Percentiles rank a stretch among this genome's conserved stretches.
phyloP scores from a whole-genome alignment of 2,113 vertebrate genomes.

The Lamprotornis superbus region DNA sequence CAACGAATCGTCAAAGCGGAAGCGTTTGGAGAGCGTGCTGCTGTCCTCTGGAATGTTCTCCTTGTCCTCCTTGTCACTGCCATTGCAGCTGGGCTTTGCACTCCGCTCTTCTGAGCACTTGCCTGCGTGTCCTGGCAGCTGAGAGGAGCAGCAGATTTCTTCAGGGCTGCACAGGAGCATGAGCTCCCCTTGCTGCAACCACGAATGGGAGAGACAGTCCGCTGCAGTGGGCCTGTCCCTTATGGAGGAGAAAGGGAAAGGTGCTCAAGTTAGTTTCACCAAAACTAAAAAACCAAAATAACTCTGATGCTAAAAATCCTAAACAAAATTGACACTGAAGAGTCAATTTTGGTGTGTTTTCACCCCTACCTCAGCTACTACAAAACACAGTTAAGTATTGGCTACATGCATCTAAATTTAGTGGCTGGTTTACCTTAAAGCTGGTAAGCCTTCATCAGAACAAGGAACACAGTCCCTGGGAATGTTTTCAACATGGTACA shows the following conservation, averaged over 20 bases:
- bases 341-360: background rate
- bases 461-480: background rate
- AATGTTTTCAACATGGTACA: background rate
- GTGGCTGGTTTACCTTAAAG: background rate
- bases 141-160: constrained; percentile 49
- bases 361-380: background rate
- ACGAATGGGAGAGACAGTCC: constrained; percentile 88
- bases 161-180: constrained; percentile 58
- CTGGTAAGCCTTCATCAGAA: background rate
- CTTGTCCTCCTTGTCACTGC: constrained; percentile 86
- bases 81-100: constrained; percentile 72
- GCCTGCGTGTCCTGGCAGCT: constrained; percentile 44
- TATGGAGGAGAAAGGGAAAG: background rate
- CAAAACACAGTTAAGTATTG: background rate
- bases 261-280: background rate
- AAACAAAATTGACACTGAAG: background rate
- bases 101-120: constrained; percentile 75
- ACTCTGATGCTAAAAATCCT: background rate
- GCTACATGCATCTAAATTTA: background rate
- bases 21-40: constrained; percentile 81
- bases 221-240: constrained; percentile 89
- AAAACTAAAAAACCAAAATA: background rate
- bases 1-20: constrained; percentile 84
- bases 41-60: constrained; percentile 88
- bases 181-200: constrained; percentile 83